Evolutionary conservation across 2,113 vertebrate genomes (phyloP).

Genomic region (Penelope pileata): DNA sequence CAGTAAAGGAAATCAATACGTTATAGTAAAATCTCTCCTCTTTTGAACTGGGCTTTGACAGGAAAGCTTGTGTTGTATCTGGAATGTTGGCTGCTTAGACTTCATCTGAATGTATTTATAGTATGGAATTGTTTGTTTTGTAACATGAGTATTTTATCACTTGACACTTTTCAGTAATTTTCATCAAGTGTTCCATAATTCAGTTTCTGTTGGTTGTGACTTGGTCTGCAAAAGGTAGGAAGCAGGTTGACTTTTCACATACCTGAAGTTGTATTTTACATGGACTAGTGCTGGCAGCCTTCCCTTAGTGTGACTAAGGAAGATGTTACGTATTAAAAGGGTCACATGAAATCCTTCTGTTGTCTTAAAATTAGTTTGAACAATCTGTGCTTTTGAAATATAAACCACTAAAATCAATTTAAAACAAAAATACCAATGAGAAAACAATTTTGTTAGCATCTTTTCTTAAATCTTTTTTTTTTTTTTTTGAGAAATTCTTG

Average conservation of each 20-base stretch:
- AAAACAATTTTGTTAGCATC: not conserved
- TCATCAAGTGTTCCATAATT: not conserved
- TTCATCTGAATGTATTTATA: not conserved
- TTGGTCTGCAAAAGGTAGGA: not conserved
- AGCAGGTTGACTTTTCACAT: not conserved
- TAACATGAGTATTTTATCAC: not conserved
- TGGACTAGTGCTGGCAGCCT: not conserved
- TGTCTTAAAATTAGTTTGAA: constrained; percentile 33
- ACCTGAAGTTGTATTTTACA: not conserved
- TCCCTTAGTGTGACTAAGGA: constrained; percentile 38
- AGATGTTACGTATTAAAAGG: constrained; percentile 29
- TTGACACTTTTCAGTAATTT: not conserved
- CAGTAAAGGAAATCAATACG: constrained; percentile 61
- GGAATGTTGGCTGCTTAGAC: not conserved
- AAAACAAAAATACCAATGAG: not conserved
- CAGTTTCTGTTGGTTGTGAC: not conserved
- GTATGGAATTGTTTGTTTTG: not conserved
- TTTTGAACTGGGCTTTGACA: constrained; percentile 45
- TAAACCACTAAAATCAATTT: not conserved
- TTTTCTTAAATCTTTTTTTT: not conserved
- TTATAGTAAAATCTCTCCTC: constrained; percentile 30
- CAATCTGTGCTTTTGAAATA: not conserved
- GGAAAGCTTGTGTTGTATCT: not conserved
- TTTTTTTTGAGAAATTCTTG: not conserved
- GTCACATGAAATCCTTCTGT: not conserved